Evolutionary conservation across 2,888 invertebrate species (phyloP), one percentile per base, ranked within the genome.

Genomic region (Scotopteryx bipunctaria): DNA sequence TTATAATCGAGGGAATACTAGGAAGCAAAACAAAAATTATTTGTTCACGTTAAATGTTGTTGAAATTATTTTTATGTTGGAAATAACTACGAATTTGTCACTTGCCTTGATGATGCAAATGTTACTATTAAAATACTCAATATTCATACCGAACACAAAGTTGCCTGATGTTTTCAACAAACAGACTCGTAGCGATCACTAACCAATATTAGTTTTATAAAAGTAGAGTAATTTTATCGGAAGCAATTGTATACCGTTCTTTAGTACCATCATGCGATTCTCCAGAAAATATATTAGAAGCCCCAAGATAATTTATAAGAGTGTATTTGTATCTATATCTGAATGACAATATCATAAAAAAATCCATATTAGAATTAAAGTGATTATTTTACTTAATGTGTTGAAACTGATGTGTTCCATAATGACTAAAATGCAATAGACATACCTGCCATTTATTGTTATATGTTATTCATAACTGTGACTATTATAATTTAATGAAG

Each of bases 361-460:
- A 48, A 49, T 45, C 31, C 37, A 43, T 45, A 21, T 21, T 53
- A 42, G 50, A 55, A 51, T 56, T 35, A 33, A 40, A 36, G 42
- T 21, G 15, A 55, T 55, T 51, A 54, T 62, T 42, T 42, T 56
- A 61, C 59, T 52, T 67, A 49, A 53, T 54, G 61, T 45, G 64
- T 71, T 72, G 71, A 75, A 76, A 81, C 69, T 69, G 68, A 81
- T 80, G 81, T 83, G 82, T 84, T 85, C 82, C 73, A 67, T 71
- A 79, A 78, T 74, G 78, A 83, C 77, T 81, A 75, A 68, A 79
- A 81, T 80, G 76, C 78, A 81, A 84, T 82, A 83, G 78, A 73
- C 66, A 75, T 73, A 79, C 73, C 78, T 78, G 79, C 79, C 78
- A 79, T 78, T 42, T 73, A 69, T 78, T 78, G 71, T 80, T 78